Evolutionary conservation across 2,888 invertebrate species (phyloP).

Genomic region (Atethmia centrago): DNA sequence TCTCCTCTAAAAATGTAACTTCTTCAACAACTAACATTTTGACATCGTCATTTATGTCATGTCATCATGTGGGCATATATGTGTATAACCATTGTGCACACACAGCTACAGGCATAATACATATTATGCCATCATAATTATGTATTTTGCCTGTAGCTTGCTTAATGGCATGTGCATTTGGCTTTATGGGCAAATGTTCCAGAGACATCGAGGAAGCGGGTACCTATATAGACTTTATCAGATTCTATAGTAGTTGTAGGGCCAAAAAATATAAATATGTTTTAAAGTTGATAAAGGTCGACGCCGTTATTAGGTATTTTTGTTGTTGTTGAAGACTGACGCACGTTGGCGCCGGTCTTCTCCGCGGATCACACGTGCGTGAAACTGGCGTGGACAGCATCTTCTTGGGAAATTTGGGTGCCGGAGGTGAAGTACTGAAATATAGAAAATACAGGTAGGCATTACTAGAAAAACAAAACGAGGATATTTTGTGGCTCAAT

Average conservation of each 20-base stretch:
- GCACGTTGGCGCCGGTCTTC: slow-evolving; percentile 85
- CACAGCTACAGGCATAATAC: too few species aligned
- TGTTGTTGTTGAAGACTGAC: slow-evolving; percentile 93
- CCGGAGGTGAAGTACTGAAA: slow-evolving; percentile 96
- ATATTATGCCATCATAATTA: too few species aligned
- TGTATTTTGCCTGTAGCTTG: background rate
- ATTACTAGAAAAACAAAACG: slow-evolving; percentile 4
- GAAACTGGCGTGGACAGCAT: slow-evolving; percentile 95
- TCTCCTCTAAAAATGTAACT: background rate
- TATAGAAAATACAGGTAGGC: background rate
- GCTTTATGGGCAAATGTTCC: background rate
- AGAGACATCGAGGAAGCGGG: background rate
- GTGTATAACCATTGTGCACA: background rate
- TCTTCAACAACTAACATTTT: background rate
- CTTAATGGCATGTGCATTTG: background rate
- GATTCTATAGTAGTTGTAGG: background rate
- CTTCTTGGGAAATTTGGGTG: slow-evolving; percentile 93
- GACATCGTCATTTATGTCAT: too few species aligned
- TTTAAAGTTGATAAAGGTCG: slow-evolving; percentile 88
- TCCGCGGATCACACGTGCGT: slow-evolving; percentile 95
- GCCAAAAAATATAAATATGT: background rate
- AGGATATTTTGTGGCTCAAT: background rate
- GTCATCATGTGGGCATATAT: background rate
- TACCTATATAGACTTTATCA: background rate
- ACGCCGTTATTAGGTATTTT: slow-evolving; percentile 89